Evolutionary conservation across 92 coral and sea anemone species (phyloP).

Genomic region (Bergia puertoricense): DNA sequence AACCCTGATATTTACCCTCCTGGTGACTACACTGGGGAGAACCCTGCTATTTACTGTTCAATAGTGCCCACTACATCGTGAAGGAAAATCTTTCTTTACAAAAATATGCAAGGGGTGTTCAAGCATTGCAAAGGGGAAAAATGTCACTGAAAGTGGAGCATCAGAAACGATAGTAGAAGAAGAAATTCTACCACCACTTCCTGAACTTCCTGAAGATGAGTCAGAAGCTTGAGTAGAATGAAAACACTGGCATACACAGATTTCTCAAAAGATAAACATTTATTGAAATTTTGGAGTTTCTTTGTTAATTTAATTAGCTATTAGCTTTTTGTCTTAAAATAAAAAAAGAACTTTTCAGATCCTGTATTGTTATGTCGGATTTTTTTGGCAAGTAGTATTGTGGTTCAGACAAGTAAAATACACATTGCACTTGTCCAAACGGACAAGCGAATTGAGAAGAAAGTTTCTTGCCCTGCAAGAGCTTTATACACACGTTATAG

Average conservation of each 20-base stretch:
- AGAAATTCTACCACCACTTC: constrained; percentile 28
- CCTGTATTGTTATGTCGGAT: no score
- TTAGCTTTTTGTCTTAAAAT: no score
- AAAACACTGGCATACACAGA: background rate
- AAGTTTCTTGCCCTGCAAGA: no score
- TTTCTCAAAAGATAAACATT: background rate
- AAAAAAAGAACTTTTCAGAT: no score
- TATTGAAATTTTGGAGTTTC: constrained; percentile 6
- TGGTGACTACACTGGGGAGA: no score
- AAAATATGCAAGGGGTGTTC: constrained; percentile 18
- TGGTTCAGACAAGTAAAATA: no score
- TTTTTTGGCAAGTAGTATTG: no score
- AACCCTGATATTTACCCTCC: no score
- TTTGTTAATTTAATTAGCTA: no score
- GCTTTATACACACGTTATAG: no score
- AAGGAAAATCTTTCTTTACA: constrained; percentile 34
- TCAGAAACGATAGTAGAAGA: background rate
- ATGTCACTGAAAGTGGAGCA: constrained; percentile 36
- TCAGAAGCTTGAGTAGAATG: constrained; percentile 11
- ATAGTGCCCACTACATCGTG: constrained; percentile 30
- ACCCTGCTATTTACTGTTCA: background rate
- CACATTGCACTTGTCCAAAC: no score
- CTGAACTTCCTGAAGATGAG: constrained; percentile 25
- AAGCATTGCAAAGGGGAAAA: constrained; percentile 31
- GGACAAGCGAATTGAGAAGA: no score